Base-by-base conservation (phyloP, 2,113 vertebrate genomes). In the Tor tambroides region DNA sequence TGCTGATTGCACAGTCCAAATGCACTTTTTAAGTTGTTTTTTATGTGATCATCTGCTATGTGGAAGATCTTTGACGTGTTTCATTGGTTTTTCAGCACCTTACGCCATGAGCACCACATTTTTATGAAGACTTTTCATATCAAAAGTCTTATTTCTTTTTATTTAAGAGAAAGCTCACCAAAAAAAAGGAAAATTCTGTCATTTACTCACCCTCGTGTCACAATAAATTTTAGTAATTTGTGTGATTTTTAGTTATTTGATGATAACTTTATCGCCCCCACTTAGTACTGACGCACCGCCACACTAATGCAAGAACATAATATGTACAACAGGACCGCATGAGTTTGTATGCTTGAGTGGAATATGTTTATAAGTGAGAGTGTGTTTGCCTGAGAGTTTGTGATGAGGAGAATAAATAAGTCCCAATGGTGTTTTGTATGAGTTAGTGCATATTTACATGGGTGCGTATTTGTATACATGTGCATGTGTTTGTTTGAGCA, bases 401-500 rank as follows among this genome's bases (percentile, higher is more conserved):
- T 80, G 5, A 81, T 26, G 35, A 35, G 32, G 54, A 38, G 15
- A 12, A 80, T 2, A 17, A 14, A 41, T 26, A 38, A 80, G 76
- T 35, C 28, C 21, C 19, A 30, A 4, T 19, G 28, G 23, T 71
- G 63, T 71, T 83, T 35, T 71, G 43, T 28, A 67, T 63, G 38
- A 67, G 79, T 65, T 1, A 65, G 14, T 83, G 28, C 26, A 51
- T 83, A 35, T 76, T n/a, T 83, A 43, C 19, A 38, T 63, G 63
- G 43, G 80, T 46, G 21, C 28, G 17, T 61, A 15, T 80, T 61
- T 80, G 38, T 88, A 32, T 59, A 51, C 41, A 61, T 86, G 84
- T 78, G 46, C 49, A 21, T 83, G 32, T 74, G 74, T 83, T 69
- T 43, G 56, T 41, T 38, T 15, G 35, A 90, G 88, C 92, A 92